Evolutionary conservation across 2,888 invertebrate genomes (phyloP), one percentile per base, ranked within the genome.

Genomic region (Oscheius sp.): DNA sequence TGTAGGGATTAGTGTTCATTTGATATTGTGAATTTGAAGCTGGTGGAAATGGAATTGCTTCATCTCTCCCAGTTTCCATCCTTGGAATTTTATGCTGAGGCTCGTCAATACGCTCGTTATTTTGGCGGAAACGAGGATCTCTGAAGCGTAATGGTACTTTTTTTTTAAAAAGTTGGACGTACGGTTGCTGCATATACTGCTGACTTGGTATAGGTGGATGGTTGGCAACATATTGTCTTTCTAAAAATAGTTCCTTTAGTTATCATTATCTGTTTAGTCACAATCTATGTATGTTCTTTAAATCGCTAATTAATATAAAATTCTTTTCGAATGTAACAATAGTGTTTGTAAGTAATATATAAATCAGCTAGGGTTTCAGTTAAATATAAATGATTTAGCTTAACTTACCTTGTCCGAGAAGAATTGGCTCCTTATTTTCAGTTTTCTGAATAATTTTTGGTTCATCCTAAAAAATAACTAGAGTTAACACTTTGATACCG

Each of bases 401-500:
- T n/a, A 12, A 6, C 42, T 8, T 3, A 12, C 42, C 42, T 42
- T 42, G 4, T 42, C 52, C 52, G 2, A 55, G 15, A 34, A 55
- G n/a, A 3, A 55, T 20, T 20, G 55, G 33, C 34, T 55, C 55
- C 17, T 17, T 55, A 20, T 55, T 34, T 34, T 55, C 55, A 5
- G 37, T 55, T 34, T 55, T 55, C 23, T 55, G 55, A 3, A 55
- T 20, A 34, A 55, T 55, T 17, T 55, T 55, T 58, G 69, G 15
- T 23, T 58, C 39, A 23, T 25, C 58, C 58, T 42, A 23, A 15
- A 58, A 58, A 25, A 3, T 55, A 15, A 17, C 5, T 42, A 45
- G 3, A 63, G 10, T 10, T 1, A 29, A 12, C n/a, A n/a, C n/a
- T n/a, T n/a, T n/a, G 15, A 63, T n/a, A 46, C 33, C n/a, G 17